These are phyloP conservation scores for Toxostoma redivivum DNA, from an alignment of 2,113 vertebrate species.

Conservation along the genomic window DNA sequence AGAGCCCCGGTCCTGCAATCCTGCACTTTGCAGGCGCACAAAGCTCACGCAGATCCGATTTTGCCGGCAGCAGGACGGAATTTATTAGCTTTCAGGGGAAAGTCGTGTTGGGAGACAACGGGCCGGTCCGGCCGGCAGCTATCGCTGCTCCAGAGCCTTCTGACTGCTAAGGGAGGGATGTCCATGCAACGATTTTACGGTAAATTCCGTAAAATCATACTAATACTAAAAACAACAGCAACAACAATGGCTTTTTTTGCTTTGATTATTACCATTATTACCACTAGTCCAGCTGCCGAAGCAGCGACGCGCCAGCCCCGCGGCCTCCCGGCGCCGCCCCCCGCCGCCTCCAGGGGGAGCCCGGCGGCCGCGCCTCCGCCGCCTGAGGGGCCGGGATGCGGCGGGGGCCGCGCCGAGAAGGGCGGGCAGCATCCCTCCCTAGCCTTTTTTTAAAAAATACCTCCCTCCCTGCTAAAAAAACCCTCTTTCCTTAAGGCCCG, in stretches of 20 bases:
- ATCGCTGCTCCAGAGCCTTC: not conserved
- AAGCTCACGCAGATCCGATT: not conserved
- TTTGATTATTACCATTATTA: not conserved
- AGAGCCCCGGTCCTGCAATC: not conserved
- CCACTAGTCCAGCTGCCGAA: no score
- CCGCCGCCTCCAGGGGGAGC: constrained; percentile 89
- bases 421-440: no score
- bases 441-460: not conserved
- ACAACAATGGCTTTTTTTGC: not conserved
- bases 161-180: not conserved
- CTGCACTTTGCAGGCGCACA: accelerated
- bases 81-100: not conserved
- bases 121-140: not conserved
- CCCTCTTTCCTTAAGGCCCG: not conserved
- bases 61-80: not conserved
- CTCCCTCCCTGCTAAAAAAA: not conserved
- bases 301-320: not conserved
- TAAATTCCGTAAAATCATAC: not conserved
- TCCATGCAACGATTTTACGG: not conserved
- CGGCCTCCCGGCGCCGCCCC: constrained; percentile 86
- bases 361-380: constrained; percentile 72
- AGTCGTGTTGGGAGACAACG: not conserved
- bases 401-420: not conserved
- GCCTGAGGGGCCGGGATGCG: not conserved
- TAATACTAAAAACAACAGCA: not conserved